Conservation (phyloP, 2,797 vertebrate genomes). For the Platalea minor region DNA sequence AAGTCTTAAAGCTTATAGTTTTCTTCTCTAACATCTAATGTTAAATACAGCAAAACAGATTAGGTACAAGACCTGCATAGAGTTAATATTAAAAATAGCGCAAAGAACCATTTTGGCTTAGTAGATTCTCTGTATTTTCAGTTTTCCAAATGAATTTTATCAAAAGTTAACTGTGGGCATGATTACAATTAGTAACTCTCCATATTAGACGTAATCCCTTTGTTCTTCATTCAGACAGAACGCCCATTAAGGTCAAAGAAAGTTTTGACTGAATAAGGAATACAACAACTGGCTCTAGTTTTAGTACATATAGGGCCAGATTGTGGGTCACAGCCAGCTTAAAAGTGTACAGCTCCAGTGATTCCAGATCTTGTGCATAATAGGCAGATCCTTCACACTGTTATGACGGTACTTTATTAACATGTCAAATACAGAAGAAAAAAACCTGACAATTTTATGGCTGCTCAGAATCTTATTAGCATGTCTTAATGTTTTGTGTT, state of each 20-base stretch:
- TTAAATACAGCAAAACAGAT: not conserved
- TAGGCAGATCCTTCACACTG: slow-evolving; percentile 37
- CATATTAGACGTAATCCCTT: not conserved
- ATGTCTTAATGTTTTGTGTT: slow-evolving; percentile 29
- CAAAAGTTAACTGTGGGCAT: not conserved
- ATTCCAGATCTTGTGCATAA: slow-evolving; percentile 28
- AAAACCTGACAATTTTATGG: not conserved
- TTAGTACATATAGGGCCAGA: slow-evolving; percentile 61
- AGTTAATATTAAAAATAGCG: not conserved
- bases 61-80: not conserved
- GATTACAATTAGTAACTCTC: not conserved
- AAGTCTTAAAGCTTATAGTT: not conserved
- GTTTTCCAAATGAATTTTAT: not conserved
- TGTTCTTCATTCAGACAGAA: slow-evolving; percentile 22
- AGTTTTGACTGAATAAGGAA: slow-evolving; percentile 67
- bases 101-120: not conserved
- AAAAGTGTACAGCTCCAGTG: not conserved
- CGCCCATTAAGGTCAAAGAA: not conserved
- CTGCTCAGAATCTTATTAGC: slow-evolving; percentile 5
- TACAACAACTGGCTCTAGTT: not conserved
- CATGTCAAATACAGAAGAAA: not conserved
- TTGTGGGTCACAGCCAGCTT: slow-evolving; percentile 52
- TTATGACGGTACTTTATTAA: slow-evolving; percentile 1
- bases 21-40: not conserved
- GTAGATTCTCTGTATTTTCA: not conserved